These are phyloP conservation scores for Macrocentrus cingulum DNA, from an alignment of 1,140 invertebrate genomes.

Conservation along the genomic window DNA sequence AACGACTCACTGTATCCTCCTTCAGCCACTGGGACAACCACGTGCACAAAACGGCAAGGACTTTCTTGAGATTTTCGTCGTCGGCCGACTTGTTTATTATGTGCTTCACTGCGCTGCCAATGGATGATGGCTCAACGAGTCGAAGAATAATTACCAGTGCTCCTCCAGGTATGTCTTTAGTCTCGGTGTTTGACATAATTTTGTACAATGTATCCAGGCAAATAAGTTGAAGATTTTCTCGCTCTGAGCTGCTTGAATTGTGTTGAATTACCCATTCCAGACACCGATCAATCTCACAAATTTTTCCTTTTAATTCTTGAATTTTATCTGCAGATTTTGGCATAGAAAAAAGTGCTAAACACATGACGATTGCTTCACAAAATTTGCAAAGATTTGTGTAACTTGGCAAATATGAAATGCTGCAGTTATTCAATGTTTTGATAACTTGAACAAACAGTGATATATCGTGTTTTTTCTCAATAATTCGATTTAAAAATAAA, in stretches of 20 bases:
- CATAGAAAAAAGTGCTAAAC: constrained; percentile 36
- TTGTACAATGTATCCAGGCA: constrained; percentile 46
- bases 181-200: constrained; percentile 44
- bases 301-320: constrained; percentile 29
- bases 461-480: constrained; percentile 36
- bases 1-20: constrained; percentile 56
- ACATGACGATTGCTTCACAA: constrained; percentile 38
- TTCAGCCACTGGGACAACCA: constrained; percentile 60
- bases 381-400: constrained; percentile 32
- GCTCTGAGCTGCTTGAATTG: constrained; percentile 27
- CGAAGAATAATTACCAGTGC: constrained; percentile 62
- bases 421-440: constrained; percentile 28
- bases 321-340: constrained; percentile 28
- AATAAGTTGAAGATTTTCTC: constrained; percentile 30
- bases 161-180: constrained; percentile 49
- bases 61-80: constrained; percentile 52
- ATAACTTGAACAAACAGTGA: constrained; percentile 36
- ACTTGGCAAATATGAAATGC: constrained; percentile 29
- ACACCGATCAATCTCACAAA: constrained; percentile 34
- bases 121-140: constrained; percentile 50
- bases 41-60: constrained; percentile 56
- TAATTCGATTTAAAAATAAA: constrained; percentile 3
- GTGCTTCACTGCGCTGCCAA: constrained; percentile 54
- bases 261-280: constrained; percentile 32
- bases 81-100: constrained; percentile 48